These are phyloP conservation scores for Oryctes rhinoceros DNA, from an alignment of 1,140 invertebrate genomes.

Conservation along the genomic window DNA sequence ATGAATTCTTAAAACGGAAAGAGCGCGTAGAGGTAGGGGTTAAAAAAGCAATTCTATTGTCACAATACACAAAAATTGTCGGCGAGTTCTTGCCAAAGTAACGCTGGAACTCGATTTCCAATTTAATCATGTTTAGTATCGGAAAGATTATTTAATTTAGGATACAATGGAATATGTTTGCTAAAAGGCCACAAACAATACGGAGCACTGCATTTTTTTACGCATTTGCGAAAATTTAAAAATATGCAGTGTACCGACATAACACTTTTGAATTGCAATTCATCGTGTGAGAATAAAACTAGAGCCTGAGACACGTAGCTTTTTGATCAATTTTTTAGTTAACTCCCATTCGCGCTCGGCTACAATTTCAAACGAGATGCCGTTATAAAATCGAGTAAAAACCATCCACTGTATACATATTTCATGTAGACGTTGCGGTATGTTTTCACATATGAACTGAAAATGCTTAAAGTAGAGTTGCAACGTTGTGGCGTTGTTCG, in stretches of 20 bases:
- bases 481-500: background rate
- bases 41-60: too few species aligned
- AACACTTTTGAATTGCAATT: background rate
- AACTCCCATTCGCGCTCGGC: background rate
- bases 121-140: too few species aligned
- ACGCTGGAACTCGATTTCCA: too few species aligned
- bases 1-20: too few species aligned
- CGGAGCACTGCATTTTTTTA: background rate
- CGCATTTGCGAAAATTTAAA: background rate
- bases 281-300: background rate
- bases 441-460: conserved; percentile 5
- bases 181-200: background rate
- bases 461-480: conserved; percentile 3
- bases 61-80: too few species aligned
- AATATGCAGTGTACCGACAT: background rate
- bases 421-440: conserved; percentile 31
- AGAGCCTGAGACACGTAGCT: background rate
- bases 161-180: too few species aligned
- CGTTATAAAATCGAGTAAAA: conserved; percentile 26
- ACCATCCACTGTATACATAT: conserved; percentile 3
- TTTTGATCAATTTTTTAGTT: conserved; percentile 25
- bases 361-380: conserved; percentile 14
- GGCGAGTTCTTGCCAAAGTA: too few species aligned
- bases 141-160: too few species aligned
- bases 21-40: too few species aligned